Conservation (phyloP, 1,140 invertebrate genomes). For the Doryteuthis pealeii region DNA sequence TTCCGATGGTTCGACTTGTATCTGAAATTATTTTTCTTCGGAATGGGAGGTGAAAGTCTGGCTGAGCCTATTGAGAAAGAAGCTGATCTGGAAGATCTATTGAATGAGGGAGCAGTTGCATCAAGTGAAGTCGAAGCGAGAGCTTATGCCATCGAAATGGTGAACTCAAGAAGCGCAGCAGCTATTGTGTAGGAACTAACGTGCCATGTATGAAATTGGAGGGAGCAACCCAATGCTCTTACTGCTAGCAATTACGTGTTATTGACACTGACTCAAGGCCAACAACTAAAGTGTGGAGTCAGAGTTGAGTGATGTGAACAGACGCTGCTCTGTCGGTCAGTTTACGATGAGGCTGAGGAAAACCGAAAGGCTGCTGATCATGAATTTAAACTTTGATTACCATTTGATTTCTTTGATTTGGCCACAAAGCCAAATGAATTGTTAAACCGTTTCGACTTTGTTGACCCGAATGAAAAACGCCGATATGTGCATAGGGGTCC, state of each 20-base stretch:
- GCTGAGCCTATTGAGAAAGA: too few species aligned
- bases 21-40: too few species aligned
- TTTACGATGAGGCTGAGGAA: not conserved
- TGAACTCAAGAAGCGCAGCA: too few species aligned
- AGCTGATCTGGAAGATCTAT: too few species aligned
- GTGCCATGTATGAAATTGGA: not conserved
- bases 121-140: too few species aligned
- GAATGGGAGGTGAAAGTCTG: too few species aligned
- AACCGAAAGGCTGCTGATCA: not conserved
- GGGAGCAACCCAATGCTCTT: not conserved
- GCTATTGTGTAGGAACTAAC: not conserved
- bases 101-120: too few species aligned
- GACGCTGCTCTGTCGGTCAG: not conserved
- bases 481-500: not conserved
- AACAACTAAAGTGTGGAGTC: not conserved
- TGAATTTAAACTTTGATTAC: not conserved
- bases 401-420: conserved; percentile 12
- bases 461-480: not conserved
- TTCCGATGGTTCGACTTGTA: too few species aligned
- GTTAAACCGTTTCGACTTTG: not conserved
- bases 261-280: not conserved
- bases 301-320: not conserved
- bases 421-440: not conserved
- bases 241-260: too few species aligned
- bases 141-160: too few species aligned